Base-by-base conservation (phyloP, 1,140 invertebrate species). In the Drosophila auraria region DNA sequence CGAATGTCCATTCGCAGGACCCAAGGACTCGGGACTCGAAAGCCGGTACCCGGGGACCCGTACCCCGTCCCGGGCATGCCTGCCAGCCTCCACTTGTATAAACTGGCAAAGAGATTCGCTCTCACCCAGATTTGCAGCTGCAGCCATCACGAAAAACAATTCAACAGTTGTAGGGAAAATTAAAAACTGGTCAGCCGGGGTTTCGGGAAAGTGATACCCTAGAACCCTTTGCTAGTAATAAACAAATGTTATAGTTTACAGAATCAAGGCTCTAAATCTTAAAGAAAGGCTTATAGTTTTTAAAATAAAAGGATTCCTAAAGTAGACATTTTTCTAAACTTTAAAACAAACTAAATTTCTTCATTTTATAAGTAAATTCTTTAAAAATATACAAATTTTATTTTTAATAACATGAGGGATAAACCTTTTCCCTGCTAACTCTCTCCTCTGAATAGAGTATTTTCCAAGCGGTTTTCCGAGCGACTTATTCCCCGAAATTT, bases 101-200 rank as follows among this genome's bases (percentile, higher is more conserved):
- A 78, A 81, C 73, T 58, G 63, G 49, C 64, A 64, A 53, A 73
- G 83, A 70, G 79, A 87, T 79, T 82, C 83, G 53, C 83, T 53
- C 60, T 27, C 30, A 20, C 38, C 54, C 53, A 60, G 70, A 72
- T 72, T 69, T 60, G 5, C 56, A 62, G 49, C 78, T 47, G 56
- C 49, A 70, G 14, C 47, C 49, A 47, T 38, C 44, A 11, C 47
- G 38, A 58, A 63, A 68, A 76, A 58, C 44, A 40, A 80, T 45
- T 58, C 78, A 20, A 45, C 20, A 51, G 27, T 36, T 38, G 20
- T 11, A 51, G 45, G 14, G 49, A 42, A 57, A 23, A 56, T n/a
- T 53, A 57, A n/a, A 56, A 30, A 9, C n/a, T 47, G 38, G 38
- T 42, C 30, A 33, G 12, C 20, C 11, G 17, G 8, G 47, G n/a